phyloP scores from a whole-genome alignment of 2,113 vertebrate genomes.

The Galbula dea region DNA sequence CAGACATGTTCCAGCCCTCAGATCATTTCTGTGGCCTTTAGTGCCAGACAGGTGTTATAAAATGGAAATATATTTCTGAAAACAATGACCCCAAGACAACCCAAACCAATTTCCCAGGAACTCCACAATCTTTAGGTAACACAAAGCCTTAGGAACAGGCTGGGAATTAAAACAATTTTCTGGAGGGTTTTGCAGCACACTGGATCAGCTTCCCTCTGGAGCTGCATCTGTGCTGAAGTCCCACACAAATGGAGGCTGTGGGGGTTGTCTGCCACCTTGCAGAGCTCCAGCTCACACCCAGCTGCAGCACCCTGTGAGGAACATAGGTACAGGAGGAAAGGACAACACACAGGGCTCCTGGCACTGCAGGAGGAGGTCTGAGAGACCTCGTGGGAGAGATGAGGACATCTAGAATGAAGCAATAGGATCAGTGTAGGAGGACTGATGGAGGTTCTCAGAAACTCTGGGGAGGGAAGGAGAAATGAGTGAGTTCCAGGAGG shows the following conservation, averaged over 20 bases:
- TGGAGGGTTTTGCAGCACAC: neutral
- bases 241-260: neutral
- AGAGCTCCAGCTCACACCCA: neutral
- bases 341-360: neutral
- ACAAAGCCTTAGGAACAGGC: neutral
- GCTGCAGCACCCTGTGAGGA: rapidly evolving
- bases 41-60: neutral
- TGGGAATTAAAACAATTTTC: neutral
- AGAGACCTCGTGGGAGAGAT: neutral
- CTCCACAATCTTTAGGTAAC: neutral
- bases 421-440: neutral
- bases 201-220: neutral
- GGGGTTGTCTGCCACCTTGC: neutral
- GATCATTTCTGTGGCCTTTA: neutral
- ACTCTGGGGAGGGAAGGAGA: neutral
- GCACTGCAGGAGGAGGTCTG: neutral
- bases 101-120: neutral
- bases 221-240: neutral
- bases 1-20: too few species aligned
- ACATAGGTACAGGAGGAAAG: neutral
- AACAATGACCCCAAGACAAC: neutral
- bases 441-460: neutral
- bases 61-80: neutral
- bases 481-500: neutral
- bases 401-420: neutral